Conservation (phyloP, 2,888 invertebrate genomes). For the Halictus quadricinctus region DNA sequence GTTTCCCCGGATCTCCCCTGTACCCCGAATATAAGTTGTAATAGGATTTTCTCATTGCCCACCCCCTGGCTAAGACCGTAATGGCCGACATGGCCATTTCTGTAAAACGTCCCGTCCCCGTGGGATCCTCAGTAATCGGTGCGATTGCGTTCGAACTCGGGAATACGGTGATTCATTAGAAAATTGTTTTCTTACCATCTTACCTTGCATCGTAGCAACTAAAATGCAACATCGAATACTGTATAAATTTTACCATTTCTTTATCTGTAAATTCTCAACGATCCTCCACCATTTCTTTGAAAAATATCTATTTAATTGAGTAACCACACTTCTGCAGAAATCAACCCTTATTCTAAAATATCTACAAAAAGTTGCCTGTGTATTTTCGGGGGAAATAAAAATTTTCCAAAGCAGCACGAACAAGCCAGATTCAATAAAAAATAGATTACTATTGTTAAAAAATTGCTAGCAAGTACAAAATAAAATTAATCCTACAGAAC, state of each 20-base stretch:
- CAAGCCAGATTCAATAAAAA: no score
- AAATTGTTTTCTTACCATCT: constrained; percentile 12
- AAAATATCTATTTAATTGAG: no score
- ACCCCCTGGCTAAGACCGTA: constrained; percentile 39
- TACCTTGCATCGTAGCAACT: background rate
- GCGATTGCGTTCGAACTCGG: constrained; percentile 37
- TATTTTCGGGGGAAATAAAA: no score
- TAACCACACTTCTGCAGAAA: no score
- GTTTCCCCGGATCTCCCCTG: constrained; percentile 49
- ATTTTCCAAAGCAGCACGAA: no score
- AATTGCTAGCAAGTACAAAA: no score
- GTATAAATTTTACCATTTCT: background rate
- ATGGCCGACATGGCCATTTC: constrained; percentile 70
- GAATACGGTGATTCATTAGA: constrained; percentile 2
- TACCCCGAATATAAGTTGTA: constrained; percentile 59
- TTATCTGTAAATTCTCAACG: background rate
- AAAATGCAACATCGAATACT: background rate
- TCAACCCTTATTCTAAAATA: no score
- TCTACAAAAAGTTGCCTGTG: no score
- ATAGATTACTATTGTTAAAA: no score
- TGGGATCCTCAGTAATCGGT: constrained; percentile 47
- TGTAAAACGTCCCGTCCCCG: constrained; percentile 45
- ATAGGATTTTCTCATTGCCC: constrained; percentile 66
- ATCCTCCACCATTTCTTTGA: background rate
- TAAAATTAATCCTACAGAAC: no score